phyloP scores from a whole-genome alignment of 2,113 vertebrate species.

The Paradisaea rubra region DNA sequence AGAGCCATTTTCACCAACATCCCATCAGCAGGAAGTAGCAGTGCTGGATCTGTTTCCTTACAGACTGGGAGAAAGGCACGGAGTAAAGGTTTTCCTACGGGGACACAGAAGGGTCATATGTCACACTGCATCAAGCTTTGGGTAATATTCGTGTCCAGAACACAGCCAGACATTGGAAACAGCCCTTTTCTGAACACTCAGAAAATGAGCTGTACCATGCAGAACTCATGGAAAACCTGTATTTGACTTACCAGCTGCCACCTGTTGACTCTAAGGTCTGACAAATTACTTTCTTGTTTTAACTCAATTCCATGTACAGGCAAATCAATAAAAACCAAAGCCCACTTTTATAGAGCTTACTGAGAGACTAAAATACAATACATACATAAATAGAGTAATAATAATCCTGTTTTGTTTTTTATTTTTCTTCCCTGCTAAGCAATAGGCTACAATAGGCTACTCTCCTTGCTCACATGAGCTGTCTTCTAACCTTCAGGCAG shows the following conservation, averaged over 20 bases:
- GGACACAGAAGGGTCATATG: not conserved
- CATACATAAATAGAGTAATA: not conserved
- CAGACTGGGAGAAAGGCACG: not conserved
- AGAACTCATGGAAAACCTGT: not conserved
- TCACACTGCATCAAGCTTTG: not conserved
- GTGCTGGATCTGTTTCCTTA: conserved; percentile 24
- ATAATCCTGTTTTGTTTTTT: not conserved
- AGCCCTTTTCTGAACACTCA: not conserved
- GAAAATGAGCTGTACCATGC: not conserved
- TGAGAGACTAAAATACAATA: not conserved
- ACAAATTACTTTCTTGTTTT: not conserved
- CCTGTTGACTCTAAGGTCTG: not conserved
- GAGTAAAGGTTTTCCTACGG: not conserved
- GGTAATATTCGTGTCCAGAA: not conserved
- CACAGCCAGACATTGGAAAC: not conserved
- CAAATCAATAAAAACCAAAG: not conserved
- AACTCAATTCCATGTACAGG: not conserved
- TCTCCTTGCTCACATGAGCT: not conserved
- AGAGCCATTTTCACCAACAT: not conserved
- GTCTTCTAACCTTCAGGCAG: not conserved
- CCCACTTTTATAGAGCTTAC: not conserved
- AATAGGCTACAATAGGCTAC: not conserved
- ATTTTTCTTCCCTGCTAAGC: not conserved
- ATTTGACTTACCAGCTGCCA: not conserved
- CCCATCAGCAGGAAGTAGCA: not conserved